Conservation (phyloP, 2,113 vertebrate genomes). For the Myxocyprinus asiaticus region DNA sequence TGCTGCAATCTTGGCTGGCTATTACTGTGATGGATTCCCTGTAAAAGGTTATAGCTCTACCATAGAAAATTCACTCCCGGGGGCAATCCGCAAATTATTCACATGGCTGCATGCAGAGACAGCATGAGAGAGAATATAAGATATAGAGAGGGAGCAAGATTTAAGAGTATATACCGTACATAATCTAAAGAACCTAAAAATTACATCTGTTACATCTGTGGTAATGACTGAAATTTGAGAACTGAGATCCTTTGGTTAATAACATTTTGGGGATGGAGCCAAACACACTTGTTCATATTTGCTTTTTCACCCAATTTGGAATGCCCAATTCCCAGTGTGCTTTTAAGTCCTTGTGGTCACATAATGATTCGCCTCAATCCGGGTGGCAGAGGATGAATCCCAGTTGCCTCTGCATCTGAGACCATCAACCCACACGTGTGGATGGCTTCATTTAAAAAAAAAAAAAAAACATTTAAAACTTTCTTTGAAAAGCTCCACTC, state of each 20-base stretch:
- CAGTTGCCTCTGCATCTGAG: too few relatives aligned
- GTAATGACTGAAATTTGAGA: not conserved
- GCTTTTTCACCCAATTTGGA: too few relatives aligned
- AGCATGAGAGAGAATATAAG: conserved; percentile 18
- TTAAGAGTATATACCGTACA: not conserved
- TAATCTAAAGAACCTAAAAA: conserved; percentile 7
- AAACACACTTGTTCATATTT: not conserved
- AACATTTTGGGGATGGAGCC: not conserved
- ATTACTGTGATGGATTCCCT: conserved; percentile 37
- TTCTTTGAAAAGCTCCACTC: not conserved
- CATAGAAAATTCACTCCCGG: conserved; percentile 32
- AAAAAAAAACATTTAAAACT: too few relatives aligned
- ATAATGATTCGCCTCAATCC: too few relatives aligned
- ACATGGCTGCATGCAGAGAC: conserved; percentile 22
- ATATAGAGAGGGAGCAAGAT: conserved; percentile 2
- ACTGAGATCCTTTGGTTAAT: not conserved
- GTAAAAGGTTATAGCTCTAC: conserved; percentile 34
- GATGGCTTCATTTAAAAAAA: too few relatives aligned
- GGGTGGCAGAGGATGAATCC: too few relatives aligned
- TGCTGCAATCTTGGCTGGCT: conserved; percentile 27
- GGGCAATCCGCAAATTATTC: conserved; percentile 23
- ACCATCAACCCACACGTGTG: too few relatives aligned
- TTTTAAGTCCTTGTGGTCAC: too few relatives aligned
- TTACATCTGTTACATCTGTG: not conserved
- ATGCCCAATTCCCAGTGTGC: too few relatives aligned